Base-by-base conservation (phyloP, 2,113 vertebrate species). In the Anolis sagrei region DNA sequence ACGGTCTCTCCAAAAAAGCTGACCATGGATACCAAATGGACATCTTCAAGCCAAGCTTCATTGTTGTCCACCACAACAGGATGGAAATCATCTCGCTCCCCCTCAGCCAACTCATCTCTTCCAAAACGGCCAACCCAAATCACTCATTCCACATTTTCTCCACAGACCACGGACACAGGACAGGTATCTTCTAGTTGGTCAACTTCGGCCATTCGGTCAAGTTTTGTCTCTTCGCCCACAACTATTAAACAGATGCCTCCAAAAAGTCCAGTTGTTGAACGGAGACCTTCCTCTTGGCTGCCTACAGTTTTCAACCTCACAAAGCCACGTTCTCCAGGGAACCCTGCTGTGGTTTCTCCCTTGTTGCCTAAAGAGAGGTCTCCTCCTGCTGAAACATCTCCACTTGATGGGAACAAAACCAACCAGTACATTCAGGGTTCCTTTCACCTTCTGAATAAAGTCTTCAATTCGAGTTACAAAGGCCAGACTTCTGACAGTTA, bases 341-440 rank as follows among this genome's bases (percentile, higher is more conserved):
- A 77, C 32, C 48, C 7, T 16, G 19, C 4, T 8, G 8, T 16
- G 18, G 75, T 2, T 18, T 76, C 48, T 51, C 48, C 49, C 39
- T n/a, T n/a, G 4, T 58, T 5, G 49, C 76, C 6, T 10, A 54
- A 54, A 32, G 18, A 27, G 16, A 72, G 14, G 48, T 48, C 34
- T 4, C 66, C 29, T 25, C 25, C 34, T 82, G 36, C 4, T 0
- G 23, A 64, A 5, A 32, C 68, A 34, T 10, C 21, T 54, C n/a
- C 21, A 19, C 23, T 21, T 1, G 80, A 11, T 7, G 49, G 44
- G 54, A 73, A 70, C 23, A 32, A 72, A 3, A 34, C 70, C 25
- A 68, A 11, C 54, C 76, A 61, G 14, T 74, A 83, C 36, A 80
- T 83, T 54, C 73, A 86, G 62, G 88, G 88, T 27, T 89, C 88